Base-by-base conservation (phyloP, 2,113 vertebrate species). In the Ondatra zibethicus region DNA sequence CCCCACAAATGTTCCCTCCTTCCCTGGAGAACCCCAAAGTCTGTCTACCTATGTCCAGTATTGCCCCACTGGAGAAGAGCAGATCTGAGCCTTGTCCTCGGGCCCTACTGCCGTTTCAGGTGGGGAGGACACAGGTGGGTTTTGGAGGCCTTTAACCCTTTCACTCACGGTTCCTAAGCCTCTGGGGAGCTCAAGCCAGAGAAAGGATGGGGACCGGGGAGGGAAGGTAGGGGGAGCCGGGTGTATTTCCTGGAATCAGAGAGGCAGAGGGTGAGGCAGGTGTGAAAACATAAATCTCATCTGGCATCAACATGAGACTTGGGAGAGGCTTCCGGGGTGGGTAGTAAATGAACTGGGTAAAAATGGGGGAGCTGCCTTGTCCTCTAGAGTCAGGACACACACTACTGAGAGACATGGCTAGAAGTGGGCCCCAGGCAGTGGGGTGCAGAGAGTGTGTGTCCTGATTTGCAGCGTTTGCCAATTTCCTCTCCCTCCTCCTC, bases 211-310 rank as follows among this genome's bases (percentile, higher is more conserved):
- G 58, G 31, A 70, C 61, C 29, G 19, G 50, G 21, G 45, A 91
- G 42, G 72, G 42, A 78, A 85, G 58, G 72, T 12, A 72, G 76
- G 42, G 21, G 16, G 21, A 85, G 45, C 17, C n/a, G 8, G 68
- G 72, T 27, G 1, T 65, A 25, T 76, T 91, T 96, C 92, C 87
- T 87, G 52, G 96, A 91, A 42, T 45, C 78, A 50, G 82, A 84
- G 87, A 77, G 47, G 82, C 27, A 21, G 45, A 78, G 39, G 36
- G n/a, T 19, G 80, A 75, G 87, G 58, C 0, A 5, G 93, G 61
- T 29, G 66, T 80, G 47, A 14, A 89, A 68, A 77, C 50, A 36
- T 11, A 8, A 58, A n/a, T 65, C 86, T 50, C 68, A 33, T 10
- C 17, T 42, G 94, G 66, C 73, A 89, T 70, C 91, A 86, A 39